Evolutionary conservation across 2,113 vertebrate species (phyloP).

Genomic region (Orthochromis malagaraziensis): DNA sequence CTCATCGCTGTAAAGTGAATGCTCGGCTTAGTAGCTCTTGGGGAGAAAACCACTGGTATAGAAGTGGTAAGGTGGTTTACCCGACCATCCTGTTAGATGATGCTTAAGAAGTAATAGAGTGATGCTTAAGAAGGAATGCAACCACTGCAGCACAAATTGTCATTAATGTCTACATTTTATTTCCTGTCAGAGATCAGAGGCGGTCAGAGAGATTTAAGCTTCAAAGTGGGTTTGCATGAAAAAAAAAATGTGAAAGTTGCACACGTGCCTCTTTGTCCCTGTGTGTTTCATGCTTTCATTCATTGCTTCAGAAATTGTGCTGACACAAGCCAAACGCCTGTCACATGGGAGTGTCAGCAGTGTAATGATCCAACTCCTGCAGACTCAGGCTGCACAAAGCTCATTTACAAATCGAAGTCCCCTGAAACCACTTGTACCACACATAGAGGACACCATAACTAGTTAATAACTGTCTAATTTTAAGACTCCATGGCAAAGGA

Average conservation of each 20-base stretch:
- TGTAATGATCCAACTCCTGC: conserved; percentile 1
- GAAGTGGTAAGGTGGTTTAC: not conserved
- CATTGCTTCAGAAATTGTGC: conserved; percentile 25
- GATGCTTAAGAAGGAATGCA: not conserved
- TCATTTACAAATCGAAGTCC: conserved; percentile 30
- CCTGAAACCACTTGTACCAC: not conserved
- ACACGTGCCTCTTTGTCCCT: not conserved
- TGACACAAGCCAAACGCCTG: conserved; percentile 22
- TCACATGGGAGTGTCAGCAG: conserved; percentile 2
- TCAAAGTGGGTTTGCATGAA: not conserved
- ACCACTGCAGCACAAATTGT: not conserved
- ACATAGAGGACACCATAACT: not conserved
- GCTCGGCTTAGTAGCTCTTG: not conserved
- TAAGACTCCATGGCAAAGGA: not conserved
- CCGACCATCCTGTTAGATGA: not conserved
- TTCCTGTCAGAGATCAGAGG: conserved; percentile 16
- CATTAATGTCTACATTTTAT: conserved; percentile 6
- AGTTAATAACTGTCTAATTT: conserved; percentile 12
- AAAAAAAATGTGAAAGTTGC: not conserved
- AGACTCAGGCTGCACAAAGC: not conserved
- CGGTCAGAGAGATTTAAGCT: not conserved
- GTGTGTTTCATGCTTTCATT: not conserved
- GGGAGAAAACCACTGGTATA: not conserved
- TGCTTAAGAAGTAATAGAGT: not conserved
- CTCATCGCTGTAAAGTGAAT: not conserved